Conservation (phyloP, 2,797 vertebrate species). For the Mareca penelope region DNA sequence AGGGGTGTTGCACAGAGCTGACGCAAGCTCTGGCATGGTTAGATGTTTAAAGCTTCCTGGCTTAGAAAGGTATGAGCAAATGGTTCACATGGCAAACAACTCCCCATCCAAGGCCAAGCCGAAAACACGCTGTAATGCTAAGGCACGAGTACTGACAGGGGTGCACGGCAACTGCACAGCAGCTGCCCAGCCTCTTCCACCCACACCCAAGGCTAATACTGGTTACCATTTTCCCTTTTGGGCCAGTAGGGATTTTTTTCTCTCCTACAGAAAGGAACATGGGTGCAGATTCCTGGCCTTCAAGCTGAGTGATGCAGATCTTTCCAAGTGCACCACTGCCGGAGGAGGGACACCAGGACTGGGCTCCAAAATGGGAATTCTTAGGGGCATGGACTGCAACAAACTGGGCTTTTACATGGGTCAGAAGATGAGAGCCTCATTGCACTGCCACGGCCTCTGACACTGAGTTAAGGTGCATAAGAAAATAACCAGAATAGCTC, state of each 20-base stretch:
- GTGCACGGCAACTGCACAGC: neutral
- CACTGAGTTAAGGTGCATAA: neutral
- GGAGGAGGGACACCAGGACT: neutral
- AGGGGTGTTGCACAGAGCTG: neutral
- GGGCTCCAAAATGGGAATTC: neutral
- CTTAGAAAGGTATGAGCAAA: neutral
- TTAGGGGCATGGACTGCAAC: neutral
- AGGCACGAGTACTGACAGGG: accelerated
- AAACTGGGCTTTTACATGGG: neutral
- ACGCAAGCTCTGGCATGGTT: neutral
- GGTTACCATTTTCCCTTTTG: neutral
- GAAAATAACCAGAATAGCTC: neutral
- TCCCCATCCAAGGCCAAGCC: neutral
- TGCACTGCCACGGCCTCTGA: neutral
- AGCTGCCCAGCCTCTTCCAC: neutral
- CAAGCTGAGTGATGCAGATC: neutral
- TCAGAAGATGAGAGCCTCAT: neutral
- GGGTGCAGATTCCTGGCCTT: neutral
- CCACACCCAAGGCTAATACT: neutral
- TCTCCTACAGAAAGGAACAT: neutral
- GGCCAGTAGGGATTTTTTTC: neutral
- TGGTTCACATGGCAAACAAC: neutral
- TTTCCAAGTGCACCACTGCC: neutral
- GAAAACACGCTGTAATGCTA: neutral
- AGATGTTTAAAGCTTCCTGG: neutral